Evolutionary conservation across 2,113 vertebrate genomes (phyloP).

Genomic region (Propithecus coquereli): DNA sequence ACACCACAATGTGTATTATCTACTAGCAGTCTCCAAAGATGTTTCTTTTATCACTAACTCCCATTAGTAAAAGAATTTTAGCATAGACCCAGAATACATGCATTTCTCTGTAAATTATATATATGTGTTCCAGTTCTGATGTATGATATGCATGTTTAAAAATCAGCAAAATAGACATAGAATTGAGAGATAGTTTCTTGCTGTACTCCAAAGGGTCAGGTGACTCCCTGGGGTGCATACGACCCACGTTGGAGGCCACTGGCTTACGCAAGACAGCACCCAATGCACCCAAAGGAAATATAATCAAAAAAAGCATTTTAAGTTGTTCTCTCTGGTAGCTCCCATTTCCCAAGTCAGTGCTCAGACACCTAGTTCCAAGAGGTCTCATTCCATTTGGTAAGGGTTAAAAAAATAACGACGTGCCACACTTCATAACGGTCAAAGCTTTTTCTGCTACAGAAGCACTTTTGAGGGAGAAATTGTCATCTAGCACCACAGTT

Average conservation of each 20-base stretch:
- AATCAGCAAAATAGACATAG: not conserved
- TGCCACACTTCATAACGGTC: constrained; percentile 58
- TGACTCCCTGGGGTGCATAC: not conserved
- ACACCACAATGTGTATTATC: not conserved
- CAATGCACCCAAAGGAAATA: not conserved
- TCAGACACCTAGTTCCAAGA: not conserved
- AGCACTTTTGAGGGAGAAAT: constrained; percentile 77
- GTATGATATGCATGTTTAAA: not conserved
- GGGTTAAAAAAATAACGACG: constrained; percentile 49
- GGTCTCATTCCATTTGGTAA: not conserved
- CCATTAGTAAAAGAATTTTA: not conserved
- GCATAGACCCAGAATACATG: not conserved
- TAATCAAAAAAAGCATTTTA: not conserved
- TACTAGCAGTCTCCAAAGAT: not conserved
- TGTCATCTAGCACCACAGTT: constrained; percentile 73
- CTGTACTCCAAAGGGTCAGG: not conserved
- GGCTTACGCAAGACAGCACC: not conserved
- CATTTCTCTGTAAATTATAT: not conserved
- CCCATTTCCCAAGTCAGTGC: constrained; percentile 23
- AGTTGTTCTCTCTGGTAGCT: not conserved
- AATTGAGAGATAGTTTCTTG: constrained; percentile 1
- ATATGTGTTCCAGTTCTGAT: not conserved
- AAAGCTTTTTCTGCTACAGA: constrained; percentile 75
- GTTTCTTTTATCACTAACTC: not conserved
- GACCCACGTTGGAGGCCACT: not conserved